A percentile compares a stretch with the other conserved stretches of the same genome.
phyloP scores from a whole-genome alignment of 2,888 invertebrate species.

The Ornithoptera alexandrae region DNA sequence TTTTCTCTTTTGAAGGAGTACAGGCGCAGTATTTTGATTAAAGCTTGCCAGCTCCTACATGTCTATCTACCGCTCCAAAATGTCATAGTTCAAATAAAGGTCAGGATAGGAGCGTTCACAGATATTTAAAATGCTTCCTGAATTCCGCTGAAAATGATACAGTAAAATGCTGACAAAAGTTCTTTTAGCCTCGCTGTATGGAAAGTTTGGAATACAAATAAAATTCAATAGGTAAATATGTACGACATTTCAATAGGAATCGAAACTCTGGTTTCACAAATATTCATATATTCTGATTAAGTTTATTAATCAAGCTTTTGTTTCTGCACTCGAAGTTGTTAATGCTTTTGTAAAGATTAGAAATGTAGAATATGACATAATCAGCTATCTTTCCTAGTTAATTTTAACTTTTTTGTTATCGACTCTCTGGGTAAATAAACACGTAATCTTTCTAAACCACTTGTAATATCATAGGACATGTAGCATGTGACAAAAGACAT shows the following conservation, averaged over 20 bases:
- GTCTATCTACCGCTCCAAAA: neutral
- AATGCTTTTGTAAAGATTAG: too few relatives aligned
- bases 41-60: neutral
- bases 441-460: too few relatives aligned
- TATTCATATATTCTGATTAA: too few relatives aligned
- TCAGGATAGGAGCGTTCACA: neutral
- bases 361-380: too few relatives aligned
- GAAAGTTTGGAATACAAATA: neutral
- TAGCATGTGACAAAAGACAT: constrained; percentile 18
- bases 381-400: too few relatives aligned
- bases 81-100: constrained; percentile 13
- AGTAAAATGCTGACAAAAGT: neutral
- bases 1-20: neutral
- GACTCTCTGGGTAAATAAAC: too few relatives aligned
- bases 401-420: too few relatives aligned
- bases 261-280: neutral
- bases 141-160: neutral
- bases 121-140: neutral
- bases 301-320: too few relatives aligned
- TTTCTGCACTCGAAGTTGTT: too few relatives aligned
- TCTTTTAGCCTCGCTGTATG: neutral
- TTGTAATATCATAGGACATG: too few relatives aligned
- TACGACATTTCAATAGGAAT: neutral
- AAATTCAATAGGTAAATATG: neutral
- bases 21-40: constrained; percentile 1